These are phyloP conservation scores for Cryptocephalus primarius DNA, from an alignment of 2,888 invertebrate genomes.

Conservation along the genomic window DNA sequence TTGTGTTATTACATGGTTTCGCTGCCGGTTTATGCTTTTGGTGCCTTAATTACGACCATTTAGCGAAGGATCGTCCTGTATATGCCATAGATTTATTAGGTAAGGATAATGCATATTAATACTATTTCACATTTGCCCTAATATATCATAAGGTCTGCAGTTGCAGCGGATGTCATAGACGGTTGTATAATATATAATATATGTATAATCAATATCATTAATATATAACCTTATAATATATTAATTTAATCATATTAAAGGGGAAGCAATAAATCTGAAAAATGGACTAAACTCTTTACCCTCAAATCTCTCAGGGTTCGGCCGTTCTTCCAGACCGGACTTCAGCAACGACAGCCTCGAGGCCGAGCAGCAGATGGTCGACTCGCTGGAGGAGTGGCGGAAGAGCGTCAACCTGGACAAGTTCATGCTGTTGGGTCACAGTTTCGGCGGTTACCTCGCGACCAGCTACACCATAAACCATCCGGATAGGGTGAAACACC, in stretches of 20 bases:
- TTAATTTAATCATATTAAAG: too few relatives aligned
- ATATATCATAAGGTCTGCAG: too few relatives aligned
- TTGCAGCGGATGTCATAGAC: too few relatives aligned
- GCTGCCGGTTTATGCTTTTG: constrained; percentile 88
- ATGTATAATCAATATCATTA: too few relatives aligned
- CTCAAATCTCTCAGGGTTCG: constrained; percentile 58
- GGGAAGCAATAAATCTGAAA: too few relatives aligned
- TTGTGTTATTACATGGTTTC: constrained; percentile 86
- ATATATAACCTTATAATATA: too few relatives aligned
- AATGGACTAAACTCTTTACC: too few relatives aligned
- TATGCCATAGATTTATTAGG: constrained; percentile 69
- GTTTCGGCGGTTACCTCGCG: constrained; percentile 85
- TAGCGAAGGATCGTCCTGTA: constrained; percentile 68
- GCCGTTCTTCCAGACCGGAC: constrained; percentile 77
- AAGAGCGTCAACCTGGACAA: constrained; percentile 72
- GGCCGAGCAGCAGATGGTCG: constrained; percentile 82
- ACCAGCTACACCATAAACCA: constrained; percentile 76
- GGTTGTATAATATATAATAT: too few relatives aligned
- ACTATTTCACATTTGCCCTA: background rate
- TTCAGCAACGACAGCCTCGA: constrained; percentile 67
- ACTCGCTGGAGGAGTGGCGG: constrained; percentile 89
- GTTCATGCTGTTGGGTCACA: constrained; percentile 84
- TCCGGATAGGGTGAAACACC: constrained; percentile 76
- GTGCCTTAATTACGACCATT: constrained; percentile 77
- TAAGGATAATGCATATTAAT: constrained; percentile 8